These are phyloP conservation scores for Hypomesus transpacificus DNA, from an alignment of 2,113 vertebrate species.

Conservation along the genomic window DNA sequence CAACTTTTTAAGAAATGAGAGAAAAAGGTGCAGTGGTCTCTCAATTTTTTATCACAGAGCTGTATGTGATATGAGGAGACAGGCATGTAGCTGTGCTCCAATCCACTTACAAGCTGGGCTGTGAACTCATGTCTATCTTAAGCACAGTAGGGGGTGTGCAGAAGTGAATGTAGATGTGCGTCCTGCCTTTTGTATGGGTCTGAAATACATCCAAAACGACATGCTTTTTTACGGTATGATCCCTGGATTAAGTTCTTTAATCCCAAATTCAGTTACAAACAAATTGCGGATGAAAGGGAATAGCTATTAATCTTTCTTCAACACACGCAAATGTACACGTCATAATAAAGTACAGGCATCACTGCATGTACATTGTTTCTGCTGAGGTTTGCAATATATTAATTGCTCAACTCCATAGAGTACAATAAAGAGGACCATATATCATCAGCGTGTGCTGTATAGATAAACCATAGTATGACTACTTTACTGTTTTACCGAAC, in stretches of 20 bases:
- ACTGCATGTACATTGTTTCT: slow-evolving; percentile 40
- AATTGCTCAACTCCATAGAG: slow-evolving; percentile 55
- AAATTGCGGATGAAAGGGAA: too few relatives aligned
- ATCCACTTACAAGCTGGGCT: slow-evolving; percentile 43
- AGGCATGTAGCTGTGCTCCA: slow-evolving; percentile 8
- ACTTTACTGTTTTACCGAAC: slow-evolving; percentile 46
- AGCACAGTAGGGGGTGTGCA: slow-evolving; percentile 23
- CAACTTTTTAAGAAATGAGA: too few relatives aligned
- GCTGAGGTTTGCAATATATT: slow-evolving; percentile 52
- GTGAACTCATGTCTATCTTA: slow-evolving; percentile 24
- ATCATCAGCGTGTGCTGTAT: slow-evolving; percentile 44
- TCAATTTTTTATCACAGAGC: too few relatives aligned
- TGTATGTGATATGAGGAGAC: too few relatives aligned
- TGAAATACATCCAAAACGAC: slow-evolving; percentile 32
- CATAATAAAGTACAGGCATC: slow-evolving; percentile 23
- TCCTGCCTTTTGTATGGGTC: background rate
- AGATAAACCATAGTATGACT: slow-evolving; percentile 28
- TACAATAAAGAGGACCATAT: slow-evolving; percentile 48
- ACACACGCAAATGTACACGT: too few relatives aligned
- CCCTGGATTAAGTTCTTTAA: slow-evolving; percentile 46
- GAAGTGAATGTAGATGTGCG: background rate
- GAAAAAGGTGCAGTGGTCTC: too few relatives aligned
- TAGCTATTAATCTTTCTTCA: too few relatives aligned
- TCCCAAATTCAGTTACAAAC: slow-evolving; percentile 32
- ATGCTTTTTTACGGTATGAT: slow-evolving; percentile 24